These are phyloP conservation scores for Panulirus ornatus DNA, from an alignment of 1,140 invertebrate species.

Conservation along the genomic window DNA sequence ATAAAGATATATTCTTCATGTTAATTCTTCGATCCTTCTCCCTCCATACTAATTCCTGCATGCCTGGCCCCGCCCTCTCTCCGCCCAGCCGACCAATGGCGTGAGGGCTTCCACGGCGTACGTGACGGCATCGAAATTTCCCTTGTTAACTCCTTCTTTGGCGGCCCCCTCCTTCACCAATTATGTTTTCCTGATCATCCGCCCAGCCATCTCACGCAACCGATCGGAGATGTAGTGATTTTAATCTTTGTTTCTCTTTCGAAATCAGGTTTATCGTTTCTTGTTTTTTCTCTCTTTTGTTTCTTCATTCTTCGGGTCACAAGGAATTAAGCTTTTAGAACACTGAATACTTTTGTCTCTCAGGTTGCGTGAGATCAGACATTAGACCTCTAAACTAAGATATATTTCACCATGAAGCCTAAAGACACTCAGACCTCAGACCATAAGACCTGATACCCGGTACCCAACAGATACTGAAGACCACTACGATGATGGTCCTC, in stretches of 20 bases:
- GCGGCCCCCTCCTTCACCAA: neutral
- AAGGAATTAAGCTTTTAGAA: too few species aligned
- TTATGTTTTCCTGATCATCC: neutral
- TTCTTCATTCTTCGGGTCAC: neutral
- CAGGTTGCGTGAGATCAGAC: too few species aligned
- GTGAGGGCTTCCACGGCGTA: neutral
- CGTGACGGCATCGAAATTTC: conserved; percentile 40
- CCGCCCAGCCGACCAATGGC: conserved; percentile 2
- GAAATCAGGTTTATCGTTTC: too few species aligned
- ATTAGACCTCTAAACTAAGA: too few species aligned
- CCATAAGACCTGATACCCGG: too few species aligned
- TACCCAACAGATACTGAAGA: too few species aligned
- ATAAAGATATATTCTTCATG: too few species aligned
- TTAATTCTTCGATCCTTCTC: neutral
- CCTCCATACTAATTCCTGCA: neutral
- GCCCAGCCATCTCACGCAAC: neutral
- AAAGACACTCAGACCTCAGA: too few species aligned
- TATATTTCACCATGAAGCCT: too few species aligned
- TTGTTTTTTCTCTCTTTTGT: neutral
- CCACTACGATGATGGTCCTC: too few species aligned
- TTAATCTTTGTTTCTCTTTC: too few species aligned
- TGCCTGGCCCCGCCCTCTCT: neutral
- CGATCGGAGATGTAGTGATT: neutral
- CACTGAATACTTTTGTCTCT: too few species aligned
- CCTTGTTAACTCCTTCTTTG: neutral